Evolutionary conservation across 2,113 vertebrate species (phyloP).

Genomic region (Sterna hirundo): DNA sequence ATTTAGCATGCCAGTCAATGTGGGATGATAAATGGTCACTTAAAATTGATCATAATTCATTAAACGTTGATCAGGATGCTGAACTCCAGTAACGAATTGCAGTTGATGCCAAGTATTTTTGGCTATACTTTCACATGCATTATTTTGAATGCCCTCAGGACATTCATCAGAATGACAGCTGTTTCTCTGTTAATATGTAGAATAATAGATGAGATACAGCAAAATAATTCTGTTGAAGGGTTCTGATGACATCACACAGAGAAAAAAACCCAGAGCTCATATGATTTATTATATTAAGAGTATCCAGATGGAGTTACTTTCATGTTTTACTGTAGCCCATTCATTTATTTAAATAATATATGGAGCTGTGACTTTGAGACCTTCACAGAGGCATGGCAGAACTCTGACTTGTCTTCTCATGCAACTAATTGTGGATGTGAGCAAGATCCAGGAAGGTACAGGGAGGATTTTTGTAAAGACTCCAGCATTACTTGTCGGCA

Average conservation of each 20-base stretch:
- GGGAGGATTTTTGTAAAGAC: not conserved
- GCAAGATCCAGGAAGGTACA: not conserved
- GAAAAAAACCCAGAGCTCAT: not conserved
- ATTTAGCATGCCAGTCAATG: not conserved
- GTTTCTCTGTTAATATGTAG: not conserved
- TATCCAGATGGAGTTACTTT: not conserved
- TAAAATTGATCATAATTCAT: conserved; percentile 44
- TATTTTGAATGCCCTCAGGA: not conserved
- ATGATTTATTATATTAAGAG: not conserved
- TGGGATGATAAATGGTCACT: not conserved
- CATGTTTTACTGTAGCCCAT: not conserved
- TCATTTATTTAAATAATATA: not conserved
- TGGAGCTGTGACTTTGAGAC: not conserved
- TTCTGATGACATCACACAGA: not conserved
- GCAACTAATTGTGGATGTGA: not conserved
- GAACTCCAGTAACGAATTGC: conserved; percentile 11
- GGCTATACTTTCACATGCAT: not conserved
- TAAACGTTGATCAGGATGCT: not conserved
- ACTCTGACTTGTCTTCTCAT: not conserved
- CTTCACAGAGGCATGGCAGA: not conserved
- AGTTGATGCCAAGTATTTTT: not conserved
- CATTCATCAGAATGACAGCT: not conserved
- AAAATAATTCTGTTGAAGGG: conserved; percentile 14
- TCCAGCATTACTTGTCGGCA: not conserved
- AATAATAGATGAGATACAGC: not conserved